A percentile compares a stretch with the other conserved stretches of the same genome.
Evolutionary conservation across 92 coral and sea anemone genomes (phyloP).

Genomic region (Phenganax subtilis): DNA sequence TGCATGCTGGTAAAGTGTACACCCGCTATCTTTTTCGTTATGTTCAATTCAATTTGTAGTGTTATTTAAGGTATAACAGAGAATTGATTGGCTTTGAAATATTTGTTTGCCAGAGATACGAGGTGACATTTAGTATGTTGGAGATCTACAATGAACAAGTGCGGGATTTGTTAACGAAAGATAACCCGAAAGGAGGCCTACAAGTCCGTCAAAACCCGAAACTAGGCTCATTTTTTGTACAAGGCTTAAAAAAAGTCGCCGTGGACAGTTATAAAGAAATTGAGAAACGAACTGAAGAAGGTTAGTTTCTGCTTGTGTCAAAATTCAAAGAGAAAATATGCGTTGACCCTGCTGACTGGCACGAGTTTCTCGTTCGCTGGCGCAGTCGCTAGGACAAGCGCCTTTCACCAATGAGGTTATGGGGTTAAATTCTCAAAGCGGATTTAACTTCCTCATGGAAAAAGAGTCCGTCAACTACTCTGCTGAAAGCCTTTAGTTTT

Average conservation of each 20-base stretch:
- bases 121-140: slow-evolving; percentile 97
- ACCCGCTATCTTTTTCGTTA: too few relatives aligned
- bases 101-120: slow-evolving; percentile 61
- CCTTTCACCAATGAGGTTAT: too few relatives aligned
- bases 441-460: too few relatives aligned
- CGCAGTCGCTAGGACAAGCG: too few relatives aligned
- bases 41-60: neutral
- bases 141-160: slow-evolving; percentile 99
- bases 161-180: slow-evolving; percentile 83
- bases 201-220: slow-evolving; percentile 99
- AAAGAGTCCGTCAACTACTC: too few relatives aligned
- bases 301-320: slow-evolving; percentile 25
- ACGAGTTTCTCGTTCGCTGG: too few relatives aligned
- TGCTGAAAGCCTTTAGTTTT: too few relatives aligned
- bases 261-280: slow-evolving; percentile 89
- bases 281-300: slow-evolving; percentile 95
- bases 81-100: neutral
- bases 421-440: too few relatives aligned
- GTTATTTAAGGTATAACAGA: neutral
- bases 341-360: too few relatives aligned
- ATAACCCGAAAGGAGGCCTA: slow-evolving; percentile 93
- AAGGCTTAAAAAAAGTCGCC: slow-evolving; percentile 83
- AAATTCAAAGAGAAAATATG: too few relatives aligned
- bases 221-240: slow-evolving; percentile 93
- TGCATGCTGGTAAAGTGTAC: too few relatives aligned